Percentiles rank a stretch among this genome's conserved stretches.
These are phyloP conservation scores for Coremacera marginata DNA, from an alignment of 2,888 invertebrate species.

Conservation along the genomic window DNA sequence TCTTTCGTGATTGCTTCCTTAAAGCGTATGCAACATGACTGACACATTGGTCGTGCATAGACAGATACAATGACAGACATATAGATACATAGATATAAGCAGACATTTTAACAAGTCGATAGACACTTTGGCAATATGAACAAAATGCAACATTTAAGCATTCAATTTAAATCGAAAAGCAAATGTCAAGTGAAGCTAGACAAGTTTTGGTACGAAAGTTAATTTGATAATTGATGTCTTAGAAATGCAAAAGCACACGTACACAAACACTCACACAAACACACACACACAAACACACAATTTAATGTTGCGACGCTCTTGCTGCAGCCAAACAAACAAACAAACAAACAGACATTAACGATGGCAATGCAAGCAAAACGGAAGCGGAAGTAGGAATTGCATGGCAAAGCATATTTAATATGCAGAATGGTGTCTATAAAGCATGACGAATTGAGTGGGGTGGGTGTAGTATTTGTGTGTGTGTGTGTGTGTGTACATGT, in stretches of 20 bases:
- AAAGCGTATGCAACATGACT: too few relatives aligned
- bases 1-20: too few relatives aligned
- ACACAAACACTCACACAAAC: background rate
- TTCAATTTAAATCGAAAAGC: conserved; percentile 5
- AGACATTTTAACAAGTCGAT: too few relatives aligned
- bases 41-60: background rate
- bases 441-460: background rate
- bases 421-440: conserved; percentile 9
- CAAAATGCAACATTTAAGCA: background rate
- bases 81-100: background rate
- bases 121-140: too few relatives aligned
- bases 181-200: background rate
- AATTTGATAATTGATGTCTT: conserved; percentile 37
- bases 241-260: conserved; percentile 1
- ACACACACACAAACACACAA: background rate
- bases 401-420: conserved; percentile 31
- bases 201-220: conserved; percentile 1
- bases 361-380: conserved; percentile 28
- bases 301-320: background rate
- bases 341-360: conserved; percentile 22
- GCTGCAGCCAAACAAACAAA: background rate
- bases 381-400: conserved; percentile 42
- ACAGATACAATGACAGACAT: background rate
- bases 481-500: background rate
- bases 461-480: background rate